Evolutionary conservation across 2,113 vertebrate species (phyloP), one percentile per base, ranked within the genome.

Genomic region (Osmerus eperlanus): DNA sequence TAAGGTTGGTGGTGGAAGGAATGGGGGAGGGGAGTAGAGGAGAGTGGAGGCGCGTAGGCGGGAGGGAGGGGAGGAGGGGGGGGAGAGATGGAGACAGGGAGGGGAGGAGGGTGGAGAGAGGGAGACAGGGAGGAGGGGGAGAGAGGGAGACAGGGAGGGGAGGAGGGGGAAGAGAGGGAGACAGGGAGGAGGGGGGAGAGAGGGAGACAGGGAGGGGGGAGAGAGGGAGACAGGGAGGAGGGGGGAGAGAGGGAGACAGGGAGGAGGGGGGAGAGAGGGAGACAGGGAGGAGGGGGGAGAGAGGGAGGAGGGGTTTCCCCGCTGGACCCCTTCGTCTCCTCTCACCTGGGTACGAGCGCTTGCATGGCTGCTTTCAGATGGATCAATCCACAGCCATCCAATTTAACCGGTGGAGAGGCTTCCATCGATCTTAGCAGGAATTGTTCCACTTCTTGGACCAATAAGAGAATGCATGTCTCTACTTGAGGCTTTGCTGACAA

Each of bases 371-470:
- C 82, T 82, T 67, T 78, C 74, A 67, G 72, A 76, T 79, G 76
- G 79, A 88, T 85, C 82, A 86, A 80, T 86, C 78, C 78, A 55
- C 28, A 36, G 70, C 74, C 78, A 77, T 86, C 82, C 82, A 84
- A 87, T 86, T 83, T 81, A 82, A 69, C 64, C 78, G 67, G 56
- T 58, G 70, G 72, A 72, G 54, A 70, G 47, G 55, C 63, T 8
- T 58, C 55, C 55, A 82, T 86, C 70, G 79, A 82, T 84, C 74
- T 51, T 15, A 28, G 16, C 75, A 64, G 1, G n/a, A 65, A 66
- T 71, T 69, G 75, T 72, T 79, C 77, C 68, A 79, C 64, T 15
- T 18, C 53, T 13, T 3, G 4, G 54, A 56, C 54, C 54, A 56
- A 56, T n/a, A 56, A 18, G n/a, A 18, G 54, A 56, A 56, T 15